These are phyloP conservation scores for Drosophila biarmipes DNA, from an alignment of 1,140 invertebrate species.

Conservation along the genomic window DNA sequence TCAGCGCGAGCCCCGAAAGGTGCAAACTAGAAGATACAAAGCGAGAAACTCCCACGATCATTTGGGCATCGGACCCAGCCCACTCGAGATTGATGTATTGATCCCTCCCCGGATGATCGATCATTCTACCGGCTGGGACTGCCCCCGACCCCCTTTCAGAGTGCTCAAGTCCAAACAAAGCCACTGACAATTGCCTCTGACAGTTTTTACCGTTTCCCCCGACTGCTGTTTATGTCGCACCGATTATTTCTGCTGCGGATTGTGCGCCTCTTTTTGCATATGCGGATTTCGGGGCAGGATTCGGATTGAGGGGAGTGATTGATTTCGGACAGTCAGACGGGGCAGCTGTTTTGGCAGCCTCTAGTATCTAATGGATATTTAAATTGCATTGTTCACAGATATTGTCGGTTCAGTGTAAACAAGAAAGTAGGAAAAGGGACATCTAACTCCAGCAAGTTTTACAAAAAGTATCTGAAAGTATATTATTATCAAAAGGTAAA, in stretches of 20 bases:
- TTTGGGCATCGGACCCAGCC: slow-evolving; percentile 37
- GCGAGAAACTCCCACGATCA: slow-evolving; percentile 74
- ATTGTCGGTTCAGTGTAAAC: not conserved
- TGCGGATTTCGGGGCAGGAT: slow-evolving; percentile 12
- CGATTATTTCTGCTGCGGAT: slow-evolving; percentile 36
- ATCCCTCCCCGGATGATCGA: slow-evolving; percentile 52
- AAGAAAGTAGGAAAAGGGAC: not conserved
- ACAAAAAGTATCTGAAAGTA: not conserved
- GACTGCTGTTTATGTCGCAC: slow-evolving; percentile 64
- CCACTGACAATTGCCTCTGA: slow-evolving; percentile 71
- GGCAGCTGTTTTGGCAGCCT: slow-evolving; percentile 60
- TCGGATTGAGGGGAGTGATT: slow-evolving; percentile 41
- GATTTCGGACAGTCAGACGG: slow-evolving; percentile 40
- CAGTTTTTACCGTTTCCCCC: slow-evolving; percentile 68
- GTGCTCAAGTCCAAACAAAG: slow-evolving; percentile 54
- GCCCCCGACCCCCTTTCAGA: no score
- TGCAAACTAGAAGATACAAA: slow-evolving; percentile 56
- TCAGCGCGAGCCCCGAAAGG: slow-evolving; percentile 44
- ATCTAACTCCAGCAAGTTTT: not conserved
- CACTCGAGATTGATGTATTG: slow-evolving; percentile 65
- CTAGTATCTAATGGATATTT: slow-evolving; percentile 39
- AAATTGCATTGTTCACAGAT: slow-evolving; percentile 21
- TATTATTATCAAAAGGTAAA: no score
- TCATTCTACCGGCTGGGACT: slow-evolving; percentile 46
- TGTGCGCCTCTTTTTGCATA: slow-evolving; percentile 49